Evolutionary conservation across 2,113 vertebrate genomes (phyloP).

Genomic region (Pyxicephalus adspersus): DNA sequence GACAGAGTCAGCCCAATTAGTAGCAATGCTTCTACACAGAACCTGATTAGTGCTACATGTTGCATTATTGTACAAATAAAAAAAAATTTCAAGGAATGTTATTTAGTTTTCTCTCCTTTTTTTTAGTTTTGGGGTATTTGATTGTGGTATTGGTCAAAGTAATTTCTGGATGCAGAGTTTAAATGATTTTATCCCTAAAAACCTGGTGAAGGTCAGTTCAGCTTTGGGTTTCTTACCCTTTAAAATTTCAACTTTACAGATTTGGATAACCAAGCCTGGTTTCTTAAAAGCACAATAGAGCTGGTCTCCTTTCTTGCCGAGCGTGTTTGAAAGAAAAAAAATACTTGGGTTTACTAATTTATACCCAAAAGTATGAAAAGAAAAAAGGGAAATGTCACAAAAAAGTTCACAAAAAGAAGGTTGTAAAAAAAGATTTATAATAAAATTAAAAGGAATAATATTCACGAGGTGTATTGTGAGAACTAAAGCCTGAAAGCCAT

Average conservation of each 20-base stretch:
- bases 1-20: too few species aligned
- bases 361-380: slow-evolving; percentile 43
- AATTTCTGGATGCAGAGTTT: neutral
- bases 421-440: slow-evolving; percentile 31
- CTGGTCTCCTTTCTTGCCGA: slow-evolving; percentile 44
- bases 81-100: too few species aligned
- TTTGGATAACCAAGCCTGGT: slow-evolving; percentile 21
- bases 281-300: neutral
- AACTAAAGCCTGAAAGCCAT: neutral
- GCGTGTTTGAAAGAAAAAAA: slow-evolving; percentile 53
- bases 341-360: slow-evolving; percentile 44
- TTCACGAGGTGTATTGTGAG: slow-evolving; percentile 17
- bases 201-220: slow-evolving; percentile 31
- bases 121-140: too few species aligned
- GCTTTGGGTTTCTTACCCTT: neutral
- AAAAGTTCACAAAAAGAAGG: slow-evolving; percentile 48
- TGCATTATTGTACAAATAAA: too few species aligned
- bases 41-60: too few species aligned
- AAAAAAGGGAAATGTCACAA: slow-evolving; percentile 44
- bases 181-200: slow-evolving; percentile 18
- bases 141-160: too few species aligned
- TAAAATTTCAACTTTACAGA: neutral
- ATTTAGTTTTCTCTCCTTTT: too few species aligned
- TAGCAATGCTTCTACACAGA: too few species aligned
- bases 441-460: slow-evolving; percentile 21